phyloP scores from a whole-genome alignment of 2,113 vertebrate genomes.

The Podilymbus podiceps region DNA sequence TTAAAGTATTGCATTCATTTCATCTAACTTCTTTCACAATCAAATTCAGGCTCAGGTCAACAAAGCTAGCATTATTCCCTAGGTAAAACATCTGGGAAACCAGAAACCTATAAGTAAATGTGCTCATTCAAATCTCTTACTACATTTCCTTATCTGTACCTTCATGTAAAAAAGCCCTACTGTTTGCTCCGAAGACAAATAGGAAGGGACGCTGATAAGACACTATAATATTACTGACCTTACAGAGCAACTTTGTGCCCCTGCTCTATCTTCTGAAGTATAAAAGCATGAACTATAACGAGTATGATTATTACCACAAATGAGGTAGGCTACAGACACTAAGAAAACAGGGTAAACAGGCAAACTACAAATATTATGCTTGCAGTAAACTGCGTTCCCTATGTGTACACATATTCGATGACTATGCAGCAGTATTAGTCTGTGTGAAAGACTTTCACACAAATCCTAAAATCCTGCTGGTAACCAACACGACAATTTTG shows the following conservation, averaged over 20 bases:
- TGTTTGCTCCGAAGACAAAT: not conserved
- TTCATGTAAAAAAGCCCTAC: not conserved
- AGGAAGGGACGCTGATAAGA: not conserved
- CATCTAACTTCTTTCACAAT: not conserved
- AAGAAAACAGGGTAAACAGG: not conserved
- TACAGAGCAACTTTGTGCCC: not conserved
- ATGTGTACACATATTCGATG: accelerated
- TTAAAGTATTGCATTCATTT: not conserved
- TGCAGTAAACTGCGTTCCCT: not conserved
- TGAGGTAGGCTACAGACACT: not conserved
- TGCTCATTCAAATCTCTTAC: not conserved
- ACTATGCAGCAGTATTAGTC: not conserved
- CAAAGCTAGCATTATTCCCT: not conserved
- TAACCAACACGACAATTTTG: not conserved
- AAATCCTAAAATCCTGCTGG: not conserved
- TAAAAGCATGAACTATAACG: not conserved
- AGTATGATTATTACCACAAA: not conserved
- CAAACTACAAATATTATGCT: not conserved
- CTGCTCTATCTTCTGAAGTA: not conserved
- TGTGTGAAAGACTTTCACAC: not conserved
- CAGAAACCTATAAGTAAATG: not conserved
- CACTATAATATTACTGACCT: not conserved
- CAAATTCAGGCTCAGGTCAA: not conserved
- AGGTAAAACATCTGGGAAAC: not conserved
- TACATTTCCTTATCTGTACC: not conserved